Base-by-base conservation (phyloP, 2,797 vertebrate genomes). In the Myripristis murdjan region DNA sequence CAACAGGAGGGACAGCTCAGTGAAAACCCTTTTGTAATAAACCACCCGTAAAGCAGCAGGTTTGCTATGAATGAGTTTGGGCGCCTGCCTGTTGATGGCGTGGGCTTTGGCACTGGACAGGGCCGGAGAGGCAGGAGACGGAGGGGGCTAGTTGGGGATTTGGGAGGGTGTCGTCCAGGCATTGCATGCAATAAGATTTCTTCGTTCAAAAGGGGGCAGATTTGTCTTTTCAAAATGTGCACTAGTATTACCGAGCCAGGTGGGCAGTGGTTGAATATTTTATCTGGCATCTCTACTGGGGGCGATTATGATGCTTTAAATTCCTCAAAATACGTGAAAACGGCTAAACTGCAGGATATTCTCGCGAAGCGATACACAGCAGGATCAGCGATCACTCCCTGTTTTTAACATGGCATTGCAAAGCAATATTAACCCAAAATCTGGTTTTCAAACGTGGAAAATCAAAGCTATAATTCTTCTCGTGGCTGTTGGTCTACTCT, bases 51-150 rank as follows among this genome's bases (percentile, higher is more conserved):
- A 94, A 94, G 92, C 93, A 93, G 84, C 90, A 94, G 95, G 95
- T 95, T 95, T 95, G 94, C 91, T 95, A 95, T 94, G 94, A 95
- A 93, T 92, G 94, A 90, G 95, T 95, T 95, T 95, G 95, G 93
- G 94, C 92, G 15, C 89, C 87, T 77, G 76, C 91, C 93, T 94
- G 92, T 73, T 81, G 89, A 55, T 47, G 91, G 89, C 92, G 93
- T 93, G 93, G 77, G 85, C 79, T 85, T 55, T 83, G 90, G 83
- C 64, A 8, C 4, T 43, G 69, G 64, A 55, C 54, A 37, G 52
- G 26, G 35, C 46, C 16, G 47, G 79, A 33, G 77, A 33, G 8
- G 60, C 16, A 7, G 57, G 20, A 14, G 11, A 18, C 2, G 6
- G 54, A n/a, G 31, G 12, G 37, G 37, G 15, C 6, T 4, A 2